Percentiles rank a stretch among this genome's conserved stretches.
phyloP scores from a whole-genome alignment of 2,888 invertebrate species.

The Leptopilina myrica region DNA sequence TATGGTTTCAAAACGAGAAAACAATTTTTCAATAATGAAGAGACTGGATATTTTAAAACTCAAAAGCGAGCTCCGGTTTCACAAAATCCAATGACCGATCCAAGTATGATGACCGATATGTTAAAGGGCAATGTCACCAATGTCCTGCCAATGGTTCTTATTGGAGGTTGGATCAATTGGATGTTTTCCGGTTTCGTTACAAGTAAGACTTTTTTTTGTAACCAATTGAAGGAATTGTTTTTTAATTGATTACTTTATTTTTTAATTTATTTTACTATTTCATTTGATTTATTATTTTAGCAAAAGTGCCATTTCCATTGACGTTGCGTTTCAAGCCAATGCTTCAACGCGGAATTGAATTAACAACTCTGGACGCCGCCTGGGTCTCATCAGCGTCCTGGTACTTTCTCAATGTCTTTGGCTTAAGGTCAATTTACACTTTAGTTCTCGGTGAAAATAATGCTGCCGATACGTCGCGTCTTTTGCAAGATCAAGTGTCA shows the following conservation, averaged over 20 bases:
- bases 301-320: slow-evolving; percentile 99
- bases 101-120: slow-evolving; percentile 99
- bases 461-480: slow-evolving; percentile 95
- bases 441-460: slow-evolving; percentile 99
- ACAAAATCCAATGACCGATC: slow-evolving; percentile 96
- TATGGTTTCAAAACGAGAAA: slow-evolving; percentile 94
- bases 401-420: slow-evolving; percentile 99
- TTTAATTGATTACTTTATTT: background rate
- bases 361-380: slow-evolving; percentile 96
- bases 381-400: slow-evolving; percentile 99
- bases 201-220: slow-evolving; percentile 79
- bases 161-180: slow-evolving; percentile 99
- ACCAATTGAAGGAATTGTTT: too few species aligned
- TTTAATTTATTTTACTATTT: slow-evolving; percentile 74
- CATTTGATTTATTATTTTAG: too few species aligned
- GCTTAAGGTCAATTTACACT: slow-evolving; percentile 97
- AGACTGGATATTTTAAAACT: slow-evolving; percentile 95
- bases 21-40: slow-evolving; percentile 97
- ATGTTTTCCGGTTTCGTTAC: slow-evolving; percentile 99
- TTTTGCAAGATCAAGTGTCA: slow-evolving; percentile 99
- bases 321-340: slow-evolving; percentile 99
- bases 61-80: slow-evolving; percentile 92
- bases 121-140: slow-evolving; percentile 99
- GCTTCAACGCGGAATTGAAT: slow-evolving; percentile 98
- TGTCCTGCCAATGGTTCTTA: slow-evolving; percentile 98